Evolutionary conservation across 1,140 invertebrate genomes (phyloP).

Genomic region (Polypedilum vanderplanki): DNA sequence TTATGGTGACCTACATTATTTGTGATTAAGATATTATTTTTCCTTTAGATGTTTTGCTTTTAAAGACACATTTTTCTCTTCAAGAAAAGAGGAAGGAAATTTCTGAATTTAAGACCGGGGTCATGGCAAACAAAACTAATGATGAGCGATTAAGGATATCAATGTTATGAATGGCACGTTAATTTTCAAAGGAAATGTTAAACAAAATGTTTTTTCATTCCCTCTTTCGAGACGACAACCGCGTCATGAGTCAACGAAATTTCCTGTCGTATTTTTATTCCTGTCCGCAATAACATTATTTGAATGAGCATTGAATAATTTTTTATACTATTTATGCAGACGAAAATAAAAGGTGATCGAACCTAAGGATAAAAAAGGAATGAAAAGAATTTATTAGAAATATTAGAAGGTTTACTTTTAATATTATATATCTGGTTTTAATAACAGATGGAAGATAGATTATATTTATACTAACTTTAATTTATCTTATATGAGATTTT

Average conservation of each 20-base stretch:
- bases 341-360: background rate
- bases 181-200: slow-evolving; percentile 7
- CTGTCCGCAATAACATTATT: background rate
- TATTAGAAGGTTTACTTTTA: too few relatives aligned
- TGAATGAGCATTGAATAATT: background rate
- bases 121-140: background rate
- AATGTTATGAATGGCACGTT: slow-evolving; percentile 12
- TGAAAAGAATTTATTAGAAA: too few relatives aligned
- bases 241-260: slow-evolving; percentile 10
- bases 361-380: too few relatives aligned
- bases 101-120: background rate
- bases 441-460: too few relatives aligned
- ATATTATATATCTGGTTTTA: too few relatives aligned
- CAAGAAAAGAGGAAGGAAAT: background rate
- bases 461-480: too few relatives aligned
- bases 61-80: too few relatives aligned
- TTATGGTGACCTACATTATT: slow-evolving; percentile 4
- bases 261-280: slow-evolving; percentile 4
- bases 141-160: slow-evolving; percentile 12
- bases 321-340: background rate
- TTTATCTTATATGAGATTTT: too few relatives aligned
- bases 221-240: background rate
- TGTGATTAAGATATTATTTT: slow-evolving; percentile 15
- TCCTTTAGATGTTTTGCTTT: too few relatives aligned
- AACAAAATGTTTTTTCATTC: background rate